Conservation (phyloP, 2,888 invertebrate genomes). For the Harmothoe impar region DNA sequence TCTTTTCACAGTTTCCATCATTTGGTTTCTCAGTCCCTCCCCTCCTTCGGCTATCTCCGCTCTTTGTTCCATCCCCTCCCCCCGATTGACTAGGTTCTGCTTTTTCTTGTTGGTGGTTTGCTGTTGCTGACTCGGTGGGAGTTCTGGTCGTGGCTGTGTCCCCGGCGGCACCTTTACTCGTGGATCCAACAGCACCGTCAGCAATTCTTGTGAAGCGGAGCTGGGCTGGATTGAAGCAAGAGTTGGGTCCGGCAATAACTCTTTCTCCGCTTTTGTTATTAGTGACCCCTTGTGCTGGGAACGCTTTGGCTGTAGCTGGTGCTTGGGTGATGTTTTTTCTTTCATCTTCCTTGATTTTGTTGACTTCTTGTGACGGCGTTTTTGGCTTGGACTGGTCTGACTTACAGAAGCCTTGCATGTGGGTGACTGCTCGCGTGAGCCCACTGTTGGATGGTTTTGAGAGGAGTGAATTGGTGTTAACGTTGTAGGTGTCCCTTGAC, state of each 20-base stretch:
- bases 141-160: neutral
- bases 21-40: neutral
- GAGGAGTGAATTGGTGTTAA: conserved; percentile 26
- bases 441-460: neutral
- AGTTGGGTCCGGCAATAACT: conserved; percentile 44
- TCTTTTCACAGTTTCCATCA: conserved; percentile 32
- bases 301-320: neutral
- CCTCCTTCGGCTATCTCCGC: neutral
- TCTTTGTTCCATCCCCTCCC: neutral
- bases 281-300: neutral
- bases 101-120: neutral
- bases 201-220: conserved; percentile 7
- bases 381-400: neutral
- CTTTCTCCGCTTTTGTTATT: neutral
- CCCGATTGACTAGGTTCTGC: neutral
- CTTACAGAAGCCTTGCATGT: neutral
- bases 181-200: neutral
- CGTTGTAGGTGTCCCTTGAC: neutral
- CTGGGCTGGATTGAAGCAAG: conserved; percentile 58
- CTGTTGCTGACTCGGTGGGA: neutral
- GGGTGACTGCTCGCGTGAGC: neutral
- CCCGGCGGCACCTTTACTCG: neutral
- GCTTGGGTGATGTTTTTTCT: neutral
- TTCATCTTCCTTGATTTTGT: conserved; percentile 37
- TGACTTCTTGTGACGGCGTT: conserved; percentile 6